phyloP scores from a whole-genome alignment of 2,888 invertebrate genomes.

The Pherbina coryleti region DNA sequence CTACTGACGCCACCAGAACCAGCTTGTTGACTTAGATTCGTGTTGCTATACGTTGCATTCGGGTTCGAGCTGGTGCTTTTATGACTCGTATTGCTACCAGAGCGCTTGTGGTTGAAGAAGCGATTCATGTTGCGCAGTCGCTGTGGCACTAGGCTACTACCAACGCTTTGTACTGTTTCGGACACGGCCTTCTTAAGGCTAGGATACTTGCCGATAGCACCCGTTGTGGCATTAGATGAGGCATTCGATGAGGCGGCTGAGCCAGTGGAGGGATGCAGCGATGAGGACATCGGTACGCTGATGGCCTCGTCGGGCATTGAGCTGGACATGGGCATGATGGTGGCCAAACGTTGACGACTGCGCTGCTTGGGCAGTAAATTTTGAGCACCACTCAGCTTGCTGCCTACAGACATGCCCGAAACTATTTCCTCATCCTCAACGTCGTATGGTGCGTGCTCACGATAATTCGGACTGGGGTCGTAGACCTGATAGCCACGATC shows the following conservation, averaged over 20 bases:
- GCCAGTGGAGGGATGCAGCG: constrained; percentile 60
- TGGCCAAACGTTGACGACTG: constrained; percentile 47
- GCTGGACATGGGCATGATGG: constrained; percentile 59
- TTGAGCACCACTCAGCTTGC: constrained; percentile 57
- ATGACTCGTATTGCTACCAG: constrained; percentile 62
- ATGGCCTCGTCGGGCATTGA: constrained; percentile 63
- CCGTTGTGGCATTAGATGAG: constrained; percentile 52
- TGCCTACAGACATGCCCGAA: constrained; percentile 41
- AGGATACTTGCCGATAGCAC: constrained; percentile 50
- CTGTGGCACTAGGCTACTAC: constrained; percentile 55
- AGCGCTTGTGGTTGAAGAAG: constrained; percentile 63
- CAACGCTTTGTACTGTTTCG: constrained; percentile 57
- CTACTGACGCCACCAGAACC: constrained; percentile 33
- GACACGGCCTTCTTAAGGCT: constrained; percentile 60
- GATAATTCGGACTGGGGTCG: constrained; percentile 64
- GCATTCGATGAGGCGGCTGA: constrained; percentile 64
- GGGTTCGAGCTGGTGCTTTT: constrained; percentile 61
- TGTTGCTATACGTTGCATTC: constrained; percentile 58
- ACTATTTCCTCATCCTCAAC: constrained; percentile 49
- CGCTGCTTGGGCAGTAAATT: constrained; percentile 55
- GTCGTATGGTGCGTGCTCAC: constrained; percentile 52
- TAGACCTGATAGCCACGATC: constrained; percentile 62
- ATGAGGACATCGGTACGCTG: constrained; percentile 49
- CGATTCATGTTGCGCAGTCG: constrained; percentile 58
- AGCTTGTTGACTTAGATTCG: constrained; percentile 55